Evolutionary conservation across 2,113 vertebrate genomes (phyloP).

Genomic region (Oenanthe oenanthe): DNA sequence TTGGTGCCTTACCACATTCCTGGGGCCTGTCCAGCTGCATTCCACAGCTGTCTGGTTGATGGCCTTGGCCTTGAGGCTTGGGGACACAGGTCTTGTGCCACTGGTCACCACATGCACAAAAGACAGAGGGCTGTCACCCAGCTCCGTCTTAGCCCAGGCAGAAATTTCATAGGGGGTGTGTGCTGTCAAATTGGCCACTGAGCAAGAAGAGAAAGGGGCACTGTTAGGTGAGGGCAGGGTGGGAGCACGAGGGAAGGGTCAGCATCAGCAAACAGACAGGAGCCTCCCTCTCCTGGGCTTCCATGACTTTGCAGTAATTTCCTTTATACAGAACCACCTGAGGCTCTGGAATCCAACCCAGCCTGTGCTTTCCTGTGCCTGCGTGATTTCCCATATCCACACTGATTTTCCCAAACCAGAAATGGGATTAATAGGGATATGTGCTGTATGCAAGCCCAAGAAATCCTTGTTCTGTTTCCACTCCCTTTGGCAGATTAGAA

Average conservation of each 20-base stretch:
- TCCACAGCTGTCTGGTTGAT: conserved; percentile 93
- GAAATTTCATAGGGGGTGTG: conserved; percentile 92
- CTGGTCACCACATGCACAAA: conserved; percentile 83
- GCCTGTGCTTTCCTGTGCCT: not conserved
- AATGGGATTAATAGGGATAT: not conserved
- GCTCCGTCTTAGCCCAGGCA: conserved; percentile 89
- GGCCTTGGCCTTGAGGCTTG: conserved; percentile 88
- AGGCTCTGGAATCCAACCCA: not conserved
- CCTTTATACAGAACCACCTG: not conserved
- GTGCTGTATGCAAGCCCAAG: not conserved
- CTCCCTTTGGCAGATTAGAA: not conserved
- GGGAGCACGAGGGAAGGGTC: not conserved
- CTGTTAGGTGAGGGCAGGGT: not conserved
- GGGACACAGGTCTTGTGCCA: conserved; percentile 79
- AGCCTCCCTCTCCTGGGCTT: not conserved
- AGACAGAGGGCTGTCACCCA: conserved; percentile 91
- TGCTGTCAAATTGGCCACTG: conserved; percentile 89
- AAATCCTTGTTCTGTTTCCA: not conserved
- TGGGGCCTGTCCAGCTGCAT: conserved; percentile 87
- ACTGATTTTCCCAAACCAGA: not conserved
- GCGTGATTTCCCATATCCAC: not conserved
- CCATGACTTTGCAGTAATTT: not conserved
- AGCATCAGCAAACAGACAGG: not conserved
- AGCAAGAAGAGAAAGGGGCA: not conserved
- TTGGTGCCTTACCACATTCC: conserved; percentile 73